phyloP scores from a whole-genome alignment of 2,113 vertebrate species.

The Perognathus longimembris region DNA sequence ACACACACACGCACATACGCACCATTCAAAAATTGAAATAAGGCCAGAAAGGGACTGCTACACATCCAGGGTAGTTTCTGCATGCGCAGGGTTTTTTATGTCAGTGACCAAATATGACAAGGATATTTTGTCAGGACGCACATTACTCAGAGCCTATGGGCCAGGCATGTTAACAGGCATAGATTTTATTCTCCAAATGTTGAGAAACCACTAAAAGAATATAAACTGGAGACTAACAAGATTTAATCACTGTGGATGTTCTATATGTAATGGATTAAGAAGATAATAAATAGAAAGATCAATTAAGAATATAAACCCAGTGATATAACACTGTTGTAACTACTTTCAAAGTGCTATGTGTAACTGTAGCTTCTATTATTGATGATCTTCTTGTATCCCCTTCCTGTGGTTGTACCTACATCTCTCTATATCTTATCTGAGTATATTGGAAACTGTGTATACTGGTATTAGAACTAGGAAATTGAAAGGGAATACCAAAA shows the following conservation, averaged over 20 bases:
- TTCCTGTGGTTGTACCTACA: too few relatives aligned
- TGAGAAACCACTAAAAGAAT: conserved; percentile 22
- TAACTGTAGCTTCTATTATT: too few relatives aligned
- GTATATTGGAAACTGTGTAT: too few relatives aligned
- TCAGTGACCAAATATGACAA: not conserved
- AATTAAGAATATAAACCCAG: conserved; percentile 53
- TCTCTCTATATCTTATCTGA: too few relatives aligned
- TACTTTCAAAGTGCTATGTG: too few relatives aligned
- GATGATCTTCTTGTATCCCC: too few relatives aligned
- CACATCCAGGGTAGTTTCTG: not conserved
- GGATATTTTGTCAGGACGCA: not conserved
- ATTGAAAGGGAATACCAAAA: too few relatives aligned
- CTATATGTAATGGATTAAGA: conserved; percentile 6
- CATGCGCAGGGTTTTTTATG: not conserved
- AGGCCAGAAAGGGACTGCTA: not conserved
- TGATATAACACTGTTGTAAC: too few relatives aligned
- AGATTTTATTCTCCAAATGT: not conserved
- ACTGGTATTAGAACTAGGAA: too few relatives aligned
- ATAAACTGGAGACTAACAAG: not conserved
- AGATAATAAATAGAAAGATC: conserved; percentile 39
- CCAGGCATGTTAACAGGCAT: not conserved
- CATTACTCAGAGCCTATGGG: not conserved
- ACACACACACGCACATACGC: too few relatives aligned
- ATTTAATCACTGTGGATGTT: conserved; percentile 39
- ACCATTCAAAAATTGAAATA: not conserved